These are phyloP conservation scores for Danio tinwini DNA, from an alignment of 2,797 vertebrate genomes.

Conservation along the genomic window DNA sequence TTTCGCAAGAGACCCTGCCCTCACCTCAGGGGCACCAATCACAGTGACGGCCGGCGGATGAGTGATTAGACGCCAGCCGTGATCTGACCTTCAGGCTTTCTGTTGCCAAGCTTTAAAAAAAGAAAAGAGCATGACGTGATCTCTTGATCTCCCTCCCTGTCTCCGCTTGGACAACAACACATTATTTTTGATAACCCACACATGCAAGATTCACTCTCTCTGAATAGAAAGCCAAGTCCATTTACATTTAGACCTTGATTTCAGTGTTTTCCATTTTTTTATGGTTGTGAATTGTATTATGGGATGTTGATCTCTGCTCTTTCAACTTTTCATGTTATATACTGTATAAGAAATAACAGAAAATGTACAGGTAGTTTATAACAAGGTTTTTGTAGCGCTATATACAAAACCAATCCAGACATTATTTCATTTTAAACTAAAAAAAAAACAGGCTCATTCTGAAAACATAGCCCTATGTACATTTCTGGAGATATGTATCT, in stretches of 20 bases:
- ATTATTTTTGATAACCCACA: constrained; percentile 35
- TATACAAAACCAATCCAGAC: no score
- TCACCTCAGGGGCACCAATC: constrained; percentile 46
- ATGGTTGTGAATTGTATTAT: no score
- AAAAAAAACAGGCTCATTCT: no score
- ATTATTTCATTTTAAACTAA: no score
- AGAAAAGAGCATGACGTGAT: constrained; percentile 31
- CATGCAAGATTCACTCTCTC: constrained; percentile 13
- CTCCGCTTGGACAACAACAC: constrained; percentile 37
- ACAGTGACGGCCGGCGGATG: constrained; percentile 13
- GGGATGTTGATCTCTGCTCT: no score
- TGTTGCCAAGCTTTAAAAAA: constrained; percentile 40
- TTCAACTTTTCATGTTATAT: no score
- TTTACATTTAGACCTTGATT: constrained; percentile 28
- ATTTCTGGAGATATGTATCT: no score
- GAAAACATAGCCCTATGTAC: no score
- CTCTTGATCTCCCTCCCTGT: constrained; percentile 46
- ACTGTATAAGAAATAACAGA: no score
- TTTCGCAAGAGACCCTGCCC: constrained; percentile 33
- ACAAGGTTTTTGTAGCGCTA: no score
- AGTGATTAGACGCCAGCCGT: constrained; percentile 44
- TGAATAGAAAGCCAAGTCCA: constrained; percentile 43
- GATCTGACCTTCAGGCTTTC: constrained; percentile 53
- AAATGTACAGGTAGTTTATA: no score
- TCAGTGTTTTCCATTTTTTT: neutral